Evolutionary conservation across 1,140 invertebrate species (phyloP).

Genomic region (Drosophila kurseongensis): DNA sequence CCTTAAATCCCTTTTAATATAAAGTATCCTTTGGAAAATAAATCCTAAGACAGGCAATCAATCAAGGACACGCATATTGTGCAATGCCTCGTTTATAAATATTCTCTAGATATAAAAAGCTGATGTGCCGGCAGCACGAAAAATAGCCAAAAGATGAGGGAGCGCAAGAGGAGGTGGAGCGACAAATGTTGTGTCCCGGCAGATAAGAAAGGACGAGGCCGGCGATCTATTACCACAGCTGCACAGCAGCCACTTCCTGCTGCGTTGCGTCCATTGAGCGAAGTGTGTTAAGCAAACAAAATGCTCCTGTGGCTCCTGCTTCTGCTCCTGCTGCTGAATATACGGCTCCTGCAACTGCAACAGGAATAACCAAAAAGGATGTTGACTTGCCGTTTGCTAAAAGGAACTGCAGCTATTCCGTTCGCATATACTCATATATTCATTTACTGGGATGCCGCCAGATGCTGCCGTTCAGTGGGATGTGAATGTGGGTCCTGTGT

Average conservation of each 20-base stretch:
- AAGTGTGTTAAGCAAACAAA: slow-evolving; percentile 78
- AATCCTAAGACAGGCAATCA: not conserved
- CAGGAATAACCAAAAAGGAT: slow-evolving; percentile 76
- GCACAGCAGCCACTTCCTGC: slow-evolving; percentile 41
- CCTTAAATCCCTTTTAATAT: no score
- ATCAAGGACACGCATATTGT: slow-evolving; percentile 2
- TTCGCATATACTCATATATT: slow-evolving; percentile 77
- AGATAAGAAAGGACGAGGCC: slow-evolving; percentile 74
- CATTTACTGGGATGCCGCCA: slow-evolving; percentile 72
- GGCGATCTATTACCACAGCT: slow-evolving; percentile 72
- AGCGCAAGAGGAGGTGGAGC: not conserved
- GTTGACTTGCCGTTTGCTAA: slow-evolving; percentile 77
- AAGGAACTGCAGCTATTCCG: slow-evolving; percentile 80
- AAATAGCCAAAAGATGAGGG: slow-evolving; percentile 15
- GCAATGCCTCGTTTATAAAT: not conserved
- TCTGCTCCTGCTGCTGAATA: slow-evolving; percentile 13
- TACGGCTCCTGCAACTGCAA: slow-evolving; percentile 11
- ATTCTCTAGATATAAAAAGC: not conserved
- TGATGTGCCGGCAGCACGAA: slow-evolving; percentile 13
- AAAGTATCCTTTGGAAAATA: no score
- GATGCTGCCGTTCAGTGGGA: slow-evolving; percentile 46
- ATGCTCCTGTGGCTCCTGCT: slow-evolving; percentile 13
- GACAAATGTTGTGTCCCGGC: slow-evolving; percentile 40
- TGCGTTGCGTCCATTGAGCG: slow-evolving; percentile 64
- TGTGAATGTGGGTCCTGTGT: slow-evolving; percentile 28